These are phyloP conservation scores for Eupsittula cactorum DNA, from an alignment of 2,113 vertebrate genomes.

Conservation along the genomic window DNA sequence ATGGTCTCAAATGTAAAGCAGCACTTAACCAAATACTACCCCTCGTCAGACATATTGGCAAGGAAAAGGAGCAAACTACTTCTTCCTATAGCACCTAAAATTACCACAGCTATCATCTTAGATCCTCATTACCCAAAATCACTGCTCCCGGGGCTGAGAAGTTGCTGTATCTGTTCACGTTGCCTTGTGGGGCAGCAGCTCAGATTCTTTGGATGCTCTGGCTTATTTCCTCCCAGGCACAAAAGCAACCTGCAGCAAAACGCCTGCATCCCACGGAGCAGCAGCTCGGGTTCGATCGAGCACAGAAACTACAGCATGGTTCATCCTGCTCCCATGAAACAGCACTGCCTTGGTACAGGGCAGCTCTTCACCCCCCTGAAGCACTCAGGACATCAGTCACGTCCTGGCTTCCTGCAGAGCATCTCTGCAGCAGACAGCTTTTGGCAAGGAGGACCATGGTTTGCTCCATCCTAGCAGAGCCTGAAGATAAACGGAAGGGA, in stretches of 20 bases:
- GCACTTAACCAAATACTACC: constrained; percentile 54
- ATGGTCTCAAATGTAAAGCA: constrained; percentile 64
- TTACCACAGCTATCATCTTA: neutral
- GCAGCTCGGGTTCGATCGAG: fast-evolving
- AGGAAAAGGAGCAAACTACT: neutral
- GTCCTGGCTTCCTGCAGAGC: neutral
- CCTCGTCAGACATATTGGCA: neutral
- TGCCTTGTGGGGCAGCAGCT: neutral
- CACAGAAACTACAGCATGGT: fast-evolving
- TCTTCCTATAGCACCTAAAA: constrained; percentile 11
- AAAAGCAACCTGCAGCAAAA: neutral
- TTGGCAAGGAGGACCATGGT: neutral
- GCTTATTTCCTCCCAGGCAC: neutral
- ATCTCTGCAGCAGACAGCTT: neutral
- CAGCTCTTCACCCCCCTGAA: neutral
- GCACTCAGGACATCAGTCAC: fast-evolving
- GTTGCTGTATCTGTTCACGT: fast-evolving
- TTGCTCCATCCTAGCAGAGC: neutral
- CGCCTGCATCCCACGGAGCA: neutral
- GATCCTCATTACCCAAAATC: neutral
- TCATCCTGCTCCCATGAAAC: fast-evolving
- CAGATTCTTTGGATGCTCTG: neutral
- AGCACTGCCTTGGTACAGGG: neutral
- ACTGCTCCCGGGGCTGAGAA: neutral
- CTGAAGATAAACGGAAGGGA: constrained; percentile 10